Conservation (phyloP, 2,797 vertebrate genomes). For the Bradypodion ventrale region DNA sequence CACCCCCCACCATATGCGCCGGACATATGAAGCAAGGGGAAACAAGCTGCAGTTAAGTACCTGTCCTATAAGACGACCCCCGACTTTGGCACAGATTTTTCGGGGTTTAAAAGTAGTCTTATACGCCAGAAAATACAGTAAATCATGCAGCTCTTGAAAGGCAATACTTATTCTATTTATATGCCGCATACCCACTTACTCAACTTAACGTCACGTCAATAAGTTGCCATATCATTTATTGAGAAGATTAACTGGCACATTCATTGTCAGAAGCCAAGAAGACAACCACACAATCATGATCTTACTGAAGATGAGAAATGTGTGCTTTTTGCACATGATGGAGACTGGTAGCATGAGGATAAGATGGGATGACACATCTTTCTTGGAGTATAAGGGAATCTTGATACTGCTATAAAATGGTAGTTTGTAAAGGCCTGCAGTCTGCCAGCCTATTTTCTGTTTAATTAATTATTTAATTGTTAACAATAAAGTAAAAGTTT, state of each 20-base stretch:
- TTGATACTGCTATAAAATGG: conserved; percentile 17
- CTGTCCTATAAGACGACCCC: too few relatives aligned
- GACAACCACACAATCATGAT: neutral
- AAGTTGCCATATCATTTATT: neutral
- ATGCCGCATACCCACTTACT: neutral
- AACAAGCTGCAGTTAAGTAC: too few relatives aligned
- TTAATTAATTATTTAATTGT: neutral
- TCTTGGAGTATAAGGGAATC: conserved; percentile 9
- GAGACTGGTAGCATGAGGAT: neutral
- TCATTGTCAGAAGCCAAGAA: neutral
- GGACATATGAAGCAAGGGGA: too few relatives aligned
- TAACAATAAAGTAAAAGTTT: neutral
- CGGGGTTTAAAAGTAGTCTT: too few relatives aligned
- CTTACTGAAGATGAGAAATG: neutral
- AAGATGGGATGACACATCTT: neutral
- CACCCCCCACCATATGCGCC: too few relatives aligned
- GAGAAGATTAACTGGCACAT: neutral
- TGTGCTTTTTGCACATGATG: neutral
- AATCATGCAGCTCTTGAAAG: neutral
- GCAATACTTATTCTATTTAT: conserved; percentile 3
- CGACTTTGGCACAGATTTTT: too few relatives aligned
- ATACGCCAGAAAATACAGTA: too few relatives aligned
- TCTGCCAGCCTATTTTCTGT: conserved; percentile 12
- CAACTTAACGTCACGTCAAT: neutral
- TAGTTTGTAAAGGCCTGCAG: neutral